These are phyloP conservation scores for Oceanodroma leucorhoa DNA, from an alignment of 2,797 vertebrate species.

Conservation along the genomic window DNA sequence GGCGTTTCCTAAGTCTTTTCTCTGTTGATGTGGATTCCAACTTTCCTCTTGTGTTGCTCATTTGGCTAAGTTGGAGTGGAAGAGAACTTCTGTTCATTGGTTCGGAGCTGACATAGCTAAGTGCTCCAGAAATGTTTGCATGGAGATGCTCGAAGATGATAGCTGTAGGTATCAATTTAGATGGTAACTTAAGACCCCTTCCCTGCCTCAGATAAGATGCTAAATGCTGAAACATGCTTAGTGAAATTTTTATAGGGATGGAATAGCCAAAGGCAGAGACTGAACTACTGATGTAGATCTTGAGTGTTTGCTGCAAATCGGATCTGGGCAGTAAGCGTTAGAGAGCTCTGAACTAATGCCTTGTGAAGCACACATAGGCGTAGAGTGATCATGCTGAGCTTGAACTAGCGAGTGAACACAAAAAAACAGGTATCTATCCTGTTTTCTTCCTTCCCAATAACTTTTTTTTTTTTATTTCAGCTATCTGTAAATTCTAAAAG, in stretches of 20 bases:
- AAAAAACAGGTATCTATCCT: not conserved
- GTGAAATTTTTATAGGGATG: not conserved
- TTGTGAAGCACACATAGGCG: not conserved
- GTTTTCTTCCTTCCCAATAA: not conserved
- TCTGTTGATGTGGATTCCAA: not conserved
- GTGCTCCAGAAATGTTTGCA: not conserved
- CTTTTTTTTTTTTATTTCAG: not conserved
- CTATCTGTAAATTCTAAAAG: not conserved
- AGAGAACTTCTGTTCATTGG: not conserved
- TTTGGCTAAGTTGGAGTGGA: not conserved
- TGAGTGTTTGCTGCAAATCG: not conserved
- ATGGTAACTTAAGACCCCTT: not conserved
- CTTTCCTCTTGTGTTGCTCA: not conserved
- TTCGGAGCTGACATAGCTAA: not conserved
- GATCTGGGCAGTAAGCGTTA: not conserved
- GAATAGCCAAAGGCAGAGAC: not conserved
- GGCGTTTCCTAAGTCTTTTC: not conserved
- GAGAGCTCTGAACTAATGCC: not conserved
- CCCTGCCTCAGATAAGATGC: not conserved
- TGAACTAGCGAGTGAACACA: not conserved
- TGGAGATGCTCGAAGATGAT: not conserved
- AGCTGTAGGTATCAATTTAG: not conserved
- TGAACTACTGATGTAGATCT: not conserved
- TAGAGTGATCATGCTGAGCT: not conserved
- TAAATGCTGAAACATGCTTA: not conserved